Evolutionary conservation across 64 coral and sea anemone genomes (phyloP).

Genomic region (Anthopleura sola): DNA sequence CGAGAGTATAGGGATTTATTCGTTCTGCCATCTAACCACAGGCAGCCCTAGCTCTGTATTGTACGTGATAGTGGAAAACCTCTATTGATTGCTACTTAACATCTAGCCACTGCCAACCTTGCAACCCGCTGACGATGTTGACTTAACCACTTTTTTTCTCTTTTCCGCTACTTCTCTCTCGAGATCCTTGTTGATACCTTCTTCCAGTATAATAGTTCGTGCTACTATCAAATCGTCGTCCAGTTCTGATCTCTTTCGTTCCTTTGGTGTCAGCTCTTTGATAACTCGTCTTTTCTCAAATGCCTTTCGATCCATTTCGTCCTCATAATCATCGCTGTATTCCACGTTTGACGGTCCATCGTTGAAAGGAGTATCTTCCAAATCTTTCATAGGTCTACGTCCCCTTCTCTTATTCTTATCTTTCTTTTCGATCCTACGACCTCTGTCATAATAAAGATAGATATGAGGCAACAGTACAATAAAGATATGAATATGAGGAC

Average conservation of each 20-base stretch:
- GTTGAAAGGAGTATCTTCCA: not conserved
- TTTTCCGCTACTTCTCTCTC: not conserved
- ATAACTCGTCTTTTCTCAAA: slow-evolving; percentile 20
- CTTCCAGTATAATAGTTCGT: slow-evolving; percentile 12
- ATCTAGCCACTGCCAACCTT: not conserved
- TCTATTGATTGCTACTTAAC: too few species aligned
- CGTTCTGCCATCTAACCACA: too few species aligned
- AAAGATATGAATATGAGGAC: too few species aligned
- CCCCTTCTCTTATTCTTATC: not conserved
- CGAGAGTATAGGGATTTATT: too few species aligned
- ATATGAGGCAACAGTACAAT: not conserved
- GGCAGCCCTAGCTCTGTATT: too few species aligned
- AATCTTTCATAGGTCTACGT: not conserved
- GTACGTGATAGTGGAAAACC: too few species aligned
- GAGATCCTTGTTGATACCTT: slow-evolving; percentile 11
- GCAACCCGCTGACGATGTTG: not conserved
- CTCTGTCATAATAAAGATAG: not conserved
- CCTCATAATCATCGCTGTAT: not conserved
- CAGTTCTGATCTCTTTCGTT: not conserved
- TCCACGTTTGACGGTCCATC: not conserved
- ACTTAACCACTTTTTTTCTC: not conserved
- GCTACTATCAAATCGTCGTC: slow-evolving; percentile 2
- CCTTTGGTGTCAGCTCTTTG: slow-evolving; percentile 17
- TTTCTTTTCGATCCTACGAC: slow-evolving; percentile 6
- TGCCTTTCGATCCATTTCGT: slow-evolving; percentile 19